Evolutionary conservation across 1,140 invertebrate genomes (phyloP), one percentile per base, ranked within the genome.

Genomic region (Cydia amplana): DNA sequence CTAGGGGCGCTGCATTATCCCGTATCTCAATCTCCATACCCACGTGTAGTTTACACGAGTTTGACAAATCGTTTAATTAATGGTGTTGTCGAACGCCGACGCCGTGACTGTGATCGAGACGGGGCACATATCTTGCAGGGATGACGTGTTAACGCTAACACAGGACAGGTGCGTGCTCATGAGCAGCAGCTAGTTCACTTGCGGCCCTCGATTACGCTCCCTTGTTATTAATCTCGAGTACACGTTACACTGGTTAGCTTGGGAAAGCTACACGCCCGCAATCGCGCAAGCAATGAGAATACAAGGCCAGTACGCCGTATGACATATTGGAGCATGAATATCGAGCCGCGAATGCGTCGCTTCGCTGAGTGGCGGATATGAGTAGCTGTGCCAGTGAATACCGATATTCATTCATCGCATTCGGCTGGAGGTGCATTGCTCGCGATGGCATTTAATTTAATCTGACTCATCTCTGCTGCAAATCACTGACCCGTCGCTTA

Each of bases 391-490:
- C 67, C 67, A 78, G 75, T 75, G 74, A 78, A 76, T 51, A 64
- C 75, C 75, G 76, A 81, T 83, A 81, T 85, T 83, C 85, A 87
- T 83, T 83, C 77, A 72, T 73, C 79, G 77, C 81, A 80, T 84
- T 84, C 78, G 79, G 75, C 78, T 82, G 77, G 70, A 78, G 82
- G 81, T 85, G 89, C 83, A 87, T 83, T 83, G 85, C 78, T 83
- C 84, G 79, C 79, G 81, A 76, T 86, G 87, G 88, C 89, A 86
- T 91, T 91, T 88, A 89, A 91, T 89, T 60, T 87, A 85, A 89
- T 87, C 85, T 87, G 86, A 89, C 80, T 85, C 79, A 78, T 79
- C 79, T 79, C 81, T 77, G 77, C 77, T 63, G 77, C 85, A 79
- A 86, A 83, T 82, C 83, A 83, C 78, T 85, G 87, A 85, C 80